Evolutionary conservation across 2,113 vertebrate species (phyloP).

Genomic region (Balaeniceps rex): DNA sequence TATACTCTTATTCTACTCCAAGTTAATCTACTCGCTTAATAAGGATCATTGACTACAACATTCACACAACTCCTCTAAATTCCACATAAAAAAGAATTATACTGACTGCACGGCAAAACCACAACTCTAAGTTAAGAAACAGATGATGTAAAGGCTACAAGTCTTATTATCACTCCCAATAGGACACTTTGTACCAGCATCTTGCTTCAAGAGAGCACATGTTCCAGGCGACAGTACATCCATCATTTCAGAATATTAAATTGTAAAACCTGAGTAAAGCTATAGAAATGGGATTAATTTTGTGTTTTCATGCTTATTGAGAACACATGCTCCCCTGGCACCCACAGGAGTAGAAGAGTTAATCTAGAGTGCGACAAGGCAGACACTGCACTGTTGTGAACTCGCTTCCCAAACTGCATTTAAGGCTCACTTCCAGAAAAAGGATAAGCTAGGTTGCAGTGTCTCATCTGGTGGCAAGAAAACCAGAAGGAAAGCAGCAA

Average conservation of each 20-base stretch:
- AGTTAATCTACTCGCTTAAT: neutral
- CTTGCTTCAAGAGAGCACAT: neutral
- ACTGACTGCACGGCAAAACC: neutral
- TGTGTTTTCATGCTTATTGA: neutral
- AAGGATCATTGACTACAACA: neutral
- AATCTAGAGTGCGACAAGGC: neutral
- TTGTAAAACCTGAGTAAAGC: neutral
- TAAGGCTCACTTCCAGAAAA: neutral
- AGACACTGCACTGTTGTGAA: neutral
- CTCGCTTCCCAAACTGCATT: neutral
- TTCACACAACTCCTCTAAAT: neutral
- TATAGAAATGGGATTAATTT: constrained; percentile 11
- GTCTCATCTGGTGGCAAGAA: neutral
- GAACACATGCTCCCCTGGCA: neutral
- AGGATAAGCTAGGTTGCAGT: neutral
- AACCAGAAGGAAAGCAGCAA: neutral
- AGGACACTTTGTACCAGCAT: constrained; percentile 6
- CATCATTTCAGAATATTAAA: constrained; percentile 1
- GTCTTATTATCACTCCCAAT: constrained; percentile 7
- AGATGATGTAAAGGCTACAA: neutral
- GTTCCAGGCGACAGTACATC: neutral
- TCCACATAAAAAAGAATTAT: neutral
- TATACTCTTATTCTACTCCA: neutral
- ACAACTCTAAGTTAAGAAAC: neutral
- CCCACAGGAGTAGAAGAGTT: neutral